Evolutionary conservation across 2,888 invertebrate genomes (phyloP), one percentile per base, ranked within the genome.

Genomic region (Stenurella melanura): DNA sequence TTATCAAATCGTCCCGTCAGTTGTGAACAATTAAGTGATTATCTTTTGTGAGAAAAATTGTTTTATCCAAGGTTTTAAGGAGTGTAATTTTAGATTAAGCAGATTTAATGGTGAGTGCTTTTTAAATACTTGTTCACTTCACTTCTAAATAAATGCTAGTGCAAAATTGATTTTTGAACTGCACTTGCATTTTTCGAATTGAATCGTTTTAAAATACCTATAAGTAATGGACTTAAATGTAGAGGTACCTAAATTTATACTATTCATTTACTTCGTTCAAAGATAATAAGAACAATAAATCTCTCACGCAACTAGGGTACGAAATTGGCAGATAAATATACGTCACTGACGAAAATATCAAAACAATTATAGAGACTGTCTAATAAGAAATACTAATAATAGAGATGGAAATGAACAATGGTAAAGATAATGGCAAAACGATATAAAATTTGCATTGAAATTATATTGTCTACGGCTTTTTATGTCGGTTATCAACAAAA

Each of bases 31-130:
- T 54, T 54, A 21, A 50, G 64, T 64, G 64, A 64, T 34, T 19
- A 50, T 34, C 50, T n/a, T 63, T 42, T 30, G 61, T 60, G 58
- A 26, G 50, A 67, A 50, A 30, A 17, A 12, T 18, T 17, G 7
- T 26, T 1, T 42, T 66, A 42, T 11, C 19, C 50, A 66, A 66
- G 64, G 50, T 66, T 21, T n/a, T 21, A 66, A 18, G 42, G 15
- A 66, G 64, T 42, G 64, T 38, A 12, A 63, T 34, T 63, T 63
- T n/a, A 50, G 61, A 63, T 63, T 26, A 63, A 19, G 64, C 19
- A 66, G 15, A 56, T 67, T 67, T 67, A 30, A 67, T 67, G 56
- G 67, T 67, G 21, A 67, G 67, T 67, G 9, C 17, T 19, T 18
- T 42, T 38, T 11, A 42, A 19, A 42, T 66, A 34, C 30, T 9